Base-by-base conservation (phyloP, 2,113 vertebrate genomes). In the Rhabdomys dilectus region DNA sequence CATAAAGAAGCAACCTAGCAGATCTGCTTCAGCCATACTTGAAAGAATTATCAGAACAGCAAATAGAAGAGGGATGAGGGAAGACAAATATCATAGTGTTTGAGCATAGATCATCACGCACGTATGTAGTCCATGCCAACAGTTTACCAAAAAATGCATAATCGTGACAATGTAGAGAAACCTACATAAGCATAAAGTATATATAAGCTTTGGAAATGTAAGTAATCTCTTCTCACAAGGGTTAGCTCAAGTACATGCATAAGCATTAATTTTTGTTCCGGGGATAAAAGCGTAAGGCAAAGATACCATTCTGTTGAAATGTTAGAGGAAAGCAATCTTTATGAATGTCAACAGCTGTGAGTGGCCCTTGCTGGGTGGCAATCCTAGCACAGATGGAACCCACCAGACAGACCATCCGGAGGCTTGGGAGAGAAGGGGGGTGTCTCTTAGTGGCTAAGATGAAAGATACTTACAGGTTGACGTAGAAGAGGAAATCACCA, bases 241-340 rank as follows among this genome's bases (percentile, higher is more conserved):
- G 26, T 64, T 53, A n/a, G 62, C 39, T 72, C 70, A 58, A 17
- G 17, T 78, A 22, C 24, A 22, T 16, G 48, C 51, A 29, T 39
- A 51, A 64, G 53, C 45, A 39, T 15, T 24, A 45, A 1, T 22
- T 21, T 56, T 22, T 77, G 24, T 82, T 91, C 81, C 48, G 34
- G 58, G 56, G 34, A 64, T 88, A 21, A 89, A 68, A 96, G 17
- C 17, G 22, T 29, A 39, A 39, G 53, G 56, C 19, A 81, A 73
- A 96, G 96, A 92, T 85, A 68, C 36, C 45, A 19, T 6, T 51
- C 62, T 86, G 51, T 85, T 8, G 51, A 94, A 90, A 53, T 95
- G 7, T 87, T 70, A 91, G 36, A 91, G 70, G 6, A 36, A 42
- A 62, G 0, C 4, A 9, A 22, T 34, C 51, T 88, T 76, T 62